phyloP scores from a whole-genome alignment of 2,797 vertebrate genomes.

The Characodon lateralis region DNA sequence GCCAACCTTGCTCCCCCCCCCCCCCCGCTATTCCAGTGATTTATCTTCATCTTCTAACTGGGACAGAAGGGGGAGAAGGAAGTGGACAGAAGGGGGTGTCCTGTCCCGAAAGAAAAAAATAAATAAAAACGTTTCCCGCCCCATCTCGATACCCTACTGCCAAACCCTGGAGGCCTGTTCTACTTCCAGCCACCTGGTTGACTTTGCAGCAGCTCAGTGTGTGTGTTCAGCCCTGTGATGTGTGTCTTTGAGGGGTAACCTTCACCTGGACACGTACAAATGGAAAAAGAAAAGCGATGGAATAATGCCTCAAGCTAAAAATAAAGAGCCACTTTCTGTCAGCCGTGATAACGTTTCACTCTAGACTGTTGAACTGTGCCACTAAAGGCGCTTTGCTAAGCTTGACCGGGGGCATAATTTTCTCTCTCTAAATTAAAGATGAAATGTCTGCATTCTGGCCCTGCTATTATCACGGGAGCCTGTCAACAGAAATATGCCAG shows the following conservation, averaged over 20 bases:
- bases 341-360: slow-evolving; percentile 25
- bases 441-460: slow-evolving; percentile 55
- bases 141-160: slow-evolving; percentile 28
- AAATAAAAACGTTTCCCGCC: slow-evolving; percentile 24
- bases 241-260: slow-evolving; percentile 21
- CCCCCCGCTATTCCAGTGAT: slow-evolving; percentile 55
- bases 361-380: slow-evolving; percentile 39
- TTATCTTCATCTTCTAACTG: slow-evolving; percentile 74
- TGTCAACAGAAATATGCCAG: slow-evolving; percentile 60
- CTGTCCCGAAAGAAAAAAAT: slow-evolving; percentile 44
- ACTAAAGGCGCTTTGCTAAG: slow-evolving; percentile 42
- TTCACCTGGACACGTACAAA: slow-evolving; percentile 53
- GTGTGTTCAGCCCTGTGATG: slow-evolving; percentile 2
- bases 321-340: slow-evolving; percentile 38
- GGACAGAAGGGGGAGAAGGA: slow-evolving; percentile 49
- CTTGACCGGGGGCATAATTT: slow-evolving; percentile 54
- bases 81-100: slow-evolving; percentile 61
- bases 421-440: slow-evolving; percentile 58
- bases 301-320: slow-evolving; percentile 38
- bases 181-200: slow-evolving; percentile 79
- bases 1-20: slow-evolving; percentile 56
- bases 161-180: slow-evolving; percentile 76
- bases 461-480: slow-evolving; percentile 48
- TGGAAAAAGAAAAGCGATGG: slow-evolving; percentile 36
- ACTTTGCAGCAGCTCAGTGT: slow-evolving; percentile 55